phyloP scores from a whole-genome alignment of 2,888 invertebrate genomes.

The Biston stratarius region DNA sequence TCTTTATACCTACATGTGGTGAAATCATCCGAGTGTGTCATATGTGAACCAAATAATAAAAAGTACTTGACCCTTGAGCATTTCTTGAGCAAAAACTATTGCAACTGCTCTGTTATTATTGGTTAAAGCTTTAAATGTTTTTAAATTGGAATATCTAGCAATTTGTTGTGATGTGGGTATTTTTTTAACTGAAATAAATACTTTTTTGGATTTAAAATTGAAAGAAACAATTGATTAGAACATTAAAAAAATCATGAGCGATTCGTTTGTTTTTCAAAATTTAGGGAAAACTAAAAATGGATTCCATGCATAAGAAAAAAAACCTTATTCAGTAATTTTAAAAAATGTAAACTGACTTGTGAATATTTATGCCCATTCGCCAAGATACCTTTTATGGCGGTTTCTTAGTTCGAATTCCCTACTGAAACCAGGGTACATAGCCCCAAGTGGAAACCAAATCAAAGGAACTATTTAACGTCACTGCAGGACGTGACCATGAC shows the following conservation, averaged over 20 bases:
- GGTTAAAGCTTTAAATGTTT: constrained; percentile 74
- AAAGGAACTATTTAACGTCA: constrained; percentile 89
- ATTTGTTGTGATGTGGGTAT: constrained; percentile 69
- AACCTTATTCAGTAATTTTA: background rate
- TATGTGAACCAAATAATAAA: constrained; percentile 59
- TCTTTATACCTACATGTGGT: constrained; percentile 49
- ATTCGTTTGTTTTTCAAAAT: constrained; percentile 54
- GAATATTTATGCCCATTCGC: constrained; percentile 45
- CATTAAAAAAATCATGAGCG: no score
- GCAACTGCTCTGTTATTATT: constrained; percentile 69
- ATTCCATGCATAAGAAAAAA: background rate
- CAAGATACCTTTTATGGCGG: constrained; percentile 60
- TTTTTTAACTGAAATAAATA: background rate
- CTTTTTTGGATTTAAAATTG: no score
- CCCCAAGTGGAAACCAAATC: constrained; percentile 94
- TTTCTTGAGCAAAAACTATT: constrained; percentile 65
- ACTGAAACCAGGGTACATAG: constrained; percentile 84
- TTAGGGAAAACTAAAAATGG: background rate
- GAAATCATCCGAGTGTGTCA: constrained; percentile 67
- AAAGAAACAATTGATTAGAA: no score
- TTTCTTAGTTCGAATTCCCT: constrained; percentile 57
- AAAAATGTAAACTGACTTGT: background rate
- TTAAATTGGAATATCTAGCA: constrained; percentile 57
- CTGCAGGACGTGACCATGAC: constrained; percentile 89
- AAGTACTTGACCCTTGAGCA: constrained; percentile 68